phyloP scores from a whole-genome alignment of 2,888 invertebrate genomes.

The Mythimna ferrago region DNA sequence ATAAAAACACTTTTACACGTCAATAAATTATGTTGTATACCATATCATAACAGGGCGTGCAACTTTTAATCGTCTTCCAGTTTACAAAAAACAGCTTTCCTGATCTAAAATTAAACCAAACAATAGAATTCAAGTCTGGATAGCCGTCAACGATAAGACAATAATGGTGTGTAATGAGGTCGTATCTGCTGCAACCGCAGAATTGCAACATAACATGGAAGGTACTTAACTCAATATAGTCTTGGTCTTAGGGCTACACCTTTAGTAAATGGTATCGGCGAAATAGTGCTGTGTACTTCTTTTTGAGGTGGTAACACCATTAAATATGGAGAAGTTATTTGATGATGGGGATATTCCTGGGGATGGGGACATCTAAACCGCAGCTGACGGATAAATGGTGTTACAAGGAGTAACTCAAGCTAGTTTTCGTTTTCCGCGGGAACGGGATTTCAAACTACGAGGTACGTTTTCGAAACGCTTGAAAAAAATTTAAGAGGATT shows the following conservation, averaged over 20 bases:
- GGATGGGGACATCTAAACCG: no score
- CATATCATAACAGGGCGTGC: neutral
- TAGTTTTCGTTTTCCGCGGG: no score
- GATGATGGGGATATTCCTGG: no score
- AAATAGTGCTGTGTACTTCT: neutral
- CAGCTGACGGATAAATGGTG: no score
- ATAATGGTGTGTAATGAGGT: conserved; percentile 61
- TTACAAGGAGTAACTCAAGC: no score
- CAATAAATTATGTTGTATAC: no score
- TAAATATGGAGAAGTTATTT: no score
- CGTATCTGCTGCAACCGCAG: conserved; percentile 47
- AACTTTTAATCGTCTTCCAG: conserved; percentile 28
- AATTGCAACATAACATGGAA: conserved; percentile 44
- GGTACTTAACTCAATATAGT: conserved; percentile 39
- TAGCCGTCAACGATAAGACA: conserved; percentile 56
- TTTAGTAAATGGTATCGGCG: neutral
- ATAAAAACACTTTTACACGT: no score
- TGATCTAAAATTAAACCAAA: conserved; percentile 42
- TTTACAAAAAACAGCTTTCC: conserved; percentile 18
- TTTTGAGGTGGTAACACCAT: no score
- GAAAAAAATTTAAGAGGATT: no score
- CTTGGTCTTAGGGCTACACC: conserved; percentile 47
- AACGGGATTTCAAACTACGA: no score
- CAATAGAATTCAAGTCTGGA: conserved; percentile 59
- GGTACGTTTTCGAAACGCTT: no score